Evolutionary conservation across 1,140 invertebrate species (phyloP).

Genomic region (Tetranychus urticae): DNA sequence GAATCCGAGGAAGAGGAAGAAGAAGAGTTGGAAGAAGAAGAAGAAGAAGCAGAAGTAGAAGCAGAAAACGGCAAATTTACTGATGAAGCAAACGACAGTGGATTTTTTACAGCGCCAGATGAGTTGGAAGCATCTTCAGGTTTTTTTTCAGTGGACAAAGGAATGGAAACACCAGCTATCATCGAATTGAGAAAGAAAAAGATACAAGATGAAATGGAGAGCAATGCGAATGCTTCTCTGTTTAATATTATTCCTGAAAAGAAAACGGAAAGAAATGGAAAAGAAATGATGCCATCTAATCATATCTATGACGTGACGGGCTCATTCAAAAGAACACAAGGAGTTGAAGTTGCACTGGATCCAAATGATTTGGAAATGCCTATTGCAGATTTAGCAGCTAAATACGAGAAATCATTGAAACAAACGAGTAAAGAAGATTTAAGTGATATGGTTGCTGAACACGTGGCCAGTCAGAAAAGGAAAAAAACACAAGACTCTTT

Average conservation of each 20-base stretch:
- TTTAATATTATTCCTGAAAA: no score
- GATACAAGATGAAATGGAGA: slow-evolving; percentile 89
- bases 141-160: slow-evolving; percentile 74
- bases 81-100: no score
- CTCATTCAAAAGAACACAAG: slow-evolving; percentile 17
- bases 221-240: slow-evolving; percentile 70
- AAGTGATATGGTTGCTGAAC: no score
- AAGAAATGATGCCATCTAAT: slow-evolving; percentile 82
- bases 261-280: slow-evolving; percentile 62
- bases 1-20: slow-evolving; percentile 77
- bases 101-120: slow-evolving; percentile 49
- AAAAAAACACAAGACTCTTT: no score
- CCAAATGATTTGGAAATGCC: slow-evolving; percentile 80
- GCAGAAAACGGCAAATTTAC: no score
- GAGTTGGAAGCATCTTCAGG: slow-evolving; percentile 61
- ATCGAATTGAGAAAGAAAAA: slow-evolving; percentile 93
- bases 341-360: slow-evolving; percentile 79
- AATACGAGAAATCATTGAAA: slow-evolving; percentile 85
- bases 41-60: slow-evolving; percentile 24
- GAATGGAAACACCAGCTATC: slow-evolving; percentile 89
- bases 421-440: slow-evolving; percentile 73
- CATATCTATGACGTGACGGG: slow-evolving; percentile 76
- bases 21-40: slow-evolving; percentile 41
- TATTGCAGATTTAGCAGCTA: slow-evolving; percentile 45
- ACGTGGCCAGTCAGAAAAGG: no score